Evolutionary conservation across 2,888 invertebrate genomes (phyloP).

Genomic region (Sipha maydis): DNA sequence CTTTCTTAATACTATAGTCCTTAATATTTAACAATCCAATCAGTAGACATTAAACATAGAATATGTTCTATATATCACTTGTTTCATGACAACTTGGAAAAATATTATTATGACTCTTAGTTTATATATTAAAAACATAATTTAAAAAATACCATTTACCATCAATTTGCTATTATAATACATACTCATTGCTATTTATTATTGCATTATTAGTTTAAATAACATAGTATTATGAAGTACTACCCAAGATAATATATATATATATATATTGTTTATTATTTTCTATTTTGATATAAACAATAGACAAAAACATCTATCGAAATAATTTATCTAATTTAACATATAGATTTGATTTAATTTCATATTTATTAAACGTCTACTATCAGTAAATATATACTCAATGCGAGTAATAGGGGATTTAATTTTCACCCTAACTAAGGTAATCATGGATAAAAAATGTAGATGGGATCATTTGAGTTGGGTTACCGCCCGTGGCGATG

Average conservation of each 20-base stretch:
- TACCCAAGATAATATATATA: background rate
- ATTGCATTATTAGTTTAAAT: background rate
- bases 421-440: conserved; percentile 18
- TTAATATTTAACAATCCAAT: too few species aligned
- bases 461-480: conserved; percentile 55
- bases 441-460: conserved; percentile 17
- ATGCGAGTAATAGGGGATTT: background rate
- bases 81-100: too few species aligned
- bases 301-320: background rate
- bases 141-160: too few species aligned
- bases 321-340: conserved; percentile 18
- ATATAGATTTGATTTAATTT: background rate
- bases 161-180: background rate
- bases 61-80: too few species aligned
- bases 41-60: too few species aligned
- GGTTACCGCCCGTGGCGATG: conserved; percentile 53
- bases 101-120: too few species aligned
- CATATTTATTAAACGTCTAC: conserved; percentile 10
- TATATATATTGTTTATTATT: background rate
- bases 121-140: too few species aligned
- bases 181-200: background rate
- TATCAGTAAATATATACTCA: background rate
- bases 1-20: too few species aligned
- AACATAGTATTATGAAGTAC: background rate
- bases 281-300: background rate